These are phyloP conservation scores for Chrysomallon squamiferum DNA, from an alignment of 1,140 invertebrate genomes.

Conservation along the genomic window DNA sequence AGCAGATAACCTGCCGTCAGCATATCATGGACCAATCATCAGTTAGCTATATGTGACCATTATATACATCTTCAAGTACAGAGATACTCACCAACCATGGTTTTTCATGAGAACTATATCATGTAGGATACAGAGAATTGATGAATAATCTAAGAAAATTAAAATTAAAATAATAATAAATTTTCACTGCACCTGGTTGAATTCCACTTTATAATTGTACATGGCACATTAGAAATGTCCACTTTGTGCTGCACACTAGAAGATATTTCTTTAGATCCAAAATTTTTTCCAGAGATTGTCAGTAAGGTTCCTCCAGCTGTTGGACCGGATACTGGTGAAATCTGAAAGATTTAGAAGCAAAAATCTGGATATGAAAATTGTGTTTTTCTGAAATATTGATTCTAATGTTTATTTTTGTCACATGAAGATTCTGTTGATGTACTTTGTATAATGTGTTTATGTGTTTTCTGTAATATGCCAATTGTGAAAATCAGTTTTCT, in stretches of 20 bases:
- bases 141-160: too few relatives aligned
- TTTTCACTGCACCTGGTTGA: too few relatives aligned
- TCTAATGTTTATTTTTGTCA: not conserved
- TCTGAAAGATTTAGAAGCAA: slow-evolving; percentile 33
- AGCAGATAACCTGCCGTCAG: too few relatives aligned
- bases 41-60: too few relatives aligned
- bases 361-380: not conserved
- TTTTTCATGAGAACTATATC: too few relatives aligned
- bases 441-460: not conserved
- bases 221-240: slow-evolving; percentile 3
- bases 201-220: not conserved
- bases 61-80: too few relatives aligned
- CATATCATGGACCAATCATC: too few relatives aligned
- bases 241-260: slow-evolving; percentile 2
- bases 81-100: too few relatives aligned
- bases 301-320: slow-evolving; percentile 54
- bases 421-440: not conserved
- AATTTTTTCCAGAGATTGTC: slow-evolving; percentile 56
- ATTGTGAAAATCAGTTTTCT: not conserved
- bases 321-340: slow-evolving; percentile 57
- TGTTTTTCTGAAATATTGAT: not conserved
- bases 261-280: slow-evolving; percentile 35
- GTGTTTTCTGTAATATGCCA: not conserved
- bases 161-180: too few relatives aligned
- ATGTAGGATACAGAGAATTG: too few relatives aligned